A percentile compares a stretch with the other conserved stretches of the same genome.
These are phyloP conservation scores for Lymantria dispar DNA, from an alignment of 2,888 invertebrate genomes.

Conservation along the genomic window DNA sequence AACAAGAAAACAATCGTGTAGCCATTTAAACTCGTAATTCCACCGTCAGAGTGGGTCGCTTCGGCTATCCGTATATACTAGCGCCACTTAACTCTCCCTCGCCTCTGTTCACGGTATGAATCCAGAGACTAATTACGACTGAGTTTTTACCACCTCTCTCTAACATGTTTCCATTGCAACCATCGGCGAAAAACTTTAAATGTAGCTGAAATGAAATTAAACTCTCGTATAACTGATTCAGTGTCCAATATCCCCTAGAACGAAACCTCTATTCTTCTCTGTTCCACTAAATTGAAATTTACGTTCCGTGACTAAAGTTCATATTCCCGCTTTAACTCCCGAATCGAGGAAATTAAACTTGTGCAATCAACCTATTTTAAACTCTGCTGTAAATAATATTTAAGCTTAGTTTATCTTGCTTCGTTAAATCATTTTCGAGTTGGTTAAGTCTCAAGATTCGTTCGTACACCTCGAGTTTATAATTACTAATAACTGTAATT, in stretches of 20 bases:
- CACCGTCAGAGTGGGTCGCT: constrained; percentile 29
- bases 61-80: constrained; percentile 37
- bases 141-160: constrained; percentile 63
- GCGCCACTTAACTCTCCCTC: constrained; percentile 38
- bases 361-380: constrained; percentile 41
- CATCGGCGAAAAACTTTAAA: constrained; percentile 46
- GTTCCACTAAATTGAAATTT: constrained; percentile 49
- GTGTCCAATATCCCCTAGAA: constrained; percentile 45
- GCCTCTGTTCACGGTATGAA: constrained; percentile 62
- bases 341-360: constrained; percentile 41
- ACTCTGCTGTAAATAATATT: constrained; percentile 40
- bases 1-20: neutral
- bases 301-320: constrained; percentile 43
- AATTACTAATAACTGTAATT: constrained; percentile 66
- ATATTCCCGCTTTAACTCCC: constrained; percentile 39
- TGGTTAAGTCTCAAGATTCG: constrained; percentile 58
- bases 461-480: constrained; percentile 57
- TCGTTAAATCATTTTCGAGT: constrained; percentile 44
- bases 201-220: constrained; percentile 46
- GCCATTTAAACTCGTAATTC: neutral
- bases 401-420: constrained; percentile 37
- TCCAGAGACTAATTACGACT: constrained; percentile 72
- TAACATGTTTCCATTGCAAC: constrained; percentile 57
- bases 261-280: constrained; percentile 17
- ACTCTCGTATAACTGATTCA: constrained; percentile 44